Evolutionary conservation across 2,113 vertebrate genomes (phyloP).

Genomic region (Symphodus melops): DNA sequence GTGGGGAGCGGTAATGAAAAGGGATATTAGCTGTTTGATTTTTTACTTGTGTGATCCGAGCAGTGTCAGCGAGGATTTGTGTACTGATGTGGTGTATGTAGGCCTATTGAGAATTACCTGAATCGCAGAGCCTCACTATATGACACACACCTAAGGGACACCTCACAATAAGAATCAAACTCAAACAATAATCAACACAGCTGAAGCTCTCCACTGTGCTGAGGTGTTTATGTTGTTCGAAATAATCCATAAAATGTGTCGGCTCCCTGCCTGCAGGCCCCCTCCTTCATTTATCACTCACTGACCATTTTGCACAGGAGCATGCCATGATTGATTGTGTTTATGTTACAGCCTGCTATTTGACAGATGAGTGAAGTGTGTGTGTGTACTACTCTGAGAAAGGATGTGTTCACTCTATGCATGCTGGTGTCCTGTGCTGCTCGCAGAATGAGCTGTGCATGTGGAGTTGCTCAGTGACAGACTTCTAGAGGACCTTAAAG

Average conservation of each 20-base stretch:
- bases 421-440: background rate
- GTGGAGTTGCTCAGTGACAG: background rate
- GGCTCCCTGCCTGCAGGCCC: slow-evolving; percentile 20
- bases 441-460: slow-evolving; percentile 13
- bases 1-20: slow-evolving; percentile 10
- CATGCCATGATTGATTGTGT: slow-evolving; percentile 75
- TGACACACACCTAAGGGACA: slow-evolving; percentile 8
- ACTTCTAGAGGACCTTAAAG: background rate
- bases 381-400: slow-evolving; percentile 35
- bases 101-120: background rate
- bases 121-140: background rate
- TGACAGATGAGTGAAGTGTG: slow-evolving; percentile 67
- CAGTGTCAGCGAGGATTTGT: slow-evolving; percentile 11
- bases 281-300: slow-evolving; percentile 64
- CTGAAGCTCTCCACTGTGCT: slow-evolving; percentile 17
- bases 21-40: background rate
- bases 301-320: slow-evolving; percentile 56
- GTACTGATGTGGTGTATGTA: background rate
- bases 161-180: slow-evolving; percentile 35
- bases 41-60: slow-evolving; percentile 11
- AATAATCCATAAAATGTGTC: slow-evolving; percentile 65
- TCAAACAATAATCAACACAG: slow-evolving; percentile 30
- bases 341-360: slow-evolving; percentile 64
- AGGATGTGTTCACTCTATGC: slow-evolving; percentile 1
- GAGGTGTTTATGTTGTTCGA: slow-evolving; percentile 29